Percentiles rank a stretch among this genome's conserved stretches.
phyloP scores from a whole-genome alignment of 1,140 invertebrate species.

The Microplitis demolitor region DNA sequence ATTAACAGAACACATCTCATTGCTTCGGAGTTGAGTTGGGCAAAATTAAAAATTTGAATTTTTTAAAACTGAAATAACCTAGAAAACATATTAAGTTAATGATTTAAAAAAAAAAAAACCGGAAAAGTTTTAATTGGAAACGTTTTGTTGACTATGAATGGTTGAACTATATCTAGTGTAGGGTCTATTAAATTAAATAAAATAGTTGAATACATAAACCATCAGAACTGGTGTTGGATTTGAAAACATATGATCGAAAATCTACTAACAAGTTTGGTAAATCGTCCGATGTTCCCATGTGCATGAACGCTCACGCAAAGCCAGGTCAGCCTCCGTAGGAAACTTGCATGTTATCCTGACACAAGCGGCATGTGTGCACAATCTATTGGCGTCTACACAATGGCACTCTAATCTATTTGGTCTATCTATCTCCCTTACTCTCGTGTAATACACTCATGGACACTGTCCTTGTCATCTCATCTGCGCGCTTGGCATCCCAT shows the following conservation, averaged over 20 bases:
- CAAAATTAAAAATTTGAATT: too few species aligned
- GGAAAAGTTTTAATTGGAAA: too few species aligned
- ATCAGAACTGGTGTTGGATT: not conserved
- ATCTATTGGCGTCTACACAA: constrained; percentile 29
- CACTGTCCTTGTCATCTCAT: not conserved
- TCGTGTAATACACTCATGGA: too few species aligned
- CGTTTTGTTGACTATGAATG: too few species aligned
- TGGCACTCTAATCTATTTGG: constrained; percentile 24
- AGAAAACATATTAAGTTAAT: too few species aligned
- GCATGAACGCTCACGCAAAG: constrained; percentile 10
- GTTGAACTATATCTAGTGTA: too few species aligned
- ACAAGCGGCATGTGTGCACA: constrained; percentile 23
- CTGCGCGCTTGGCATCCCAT: not conserved
- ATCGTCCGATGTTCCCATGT: not conserved
- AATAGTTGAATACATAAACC: too few species aligned
- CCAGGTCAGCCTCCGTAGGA: constrained; percentile 7
- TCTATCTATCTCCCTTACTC: not conserved
- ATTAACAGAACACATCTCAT: too few species aligned
- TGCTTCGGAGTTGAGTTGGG: too few species aligned
- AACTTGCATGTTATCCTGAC: constrained; percentile 13
- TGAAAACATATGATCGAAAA: not conserved
- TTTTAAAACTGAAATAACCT: too few species aligned
- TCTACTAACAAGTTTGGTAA: not conserved
- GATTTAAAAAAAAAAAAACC: too few species aligned
- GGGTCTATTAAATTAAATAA: too few species aligned